These are phyloP conservation scores for Perdita meconis DNA, from an alignment of 2,888 invertebrate species.

Conservation along the genomic window DNA sequence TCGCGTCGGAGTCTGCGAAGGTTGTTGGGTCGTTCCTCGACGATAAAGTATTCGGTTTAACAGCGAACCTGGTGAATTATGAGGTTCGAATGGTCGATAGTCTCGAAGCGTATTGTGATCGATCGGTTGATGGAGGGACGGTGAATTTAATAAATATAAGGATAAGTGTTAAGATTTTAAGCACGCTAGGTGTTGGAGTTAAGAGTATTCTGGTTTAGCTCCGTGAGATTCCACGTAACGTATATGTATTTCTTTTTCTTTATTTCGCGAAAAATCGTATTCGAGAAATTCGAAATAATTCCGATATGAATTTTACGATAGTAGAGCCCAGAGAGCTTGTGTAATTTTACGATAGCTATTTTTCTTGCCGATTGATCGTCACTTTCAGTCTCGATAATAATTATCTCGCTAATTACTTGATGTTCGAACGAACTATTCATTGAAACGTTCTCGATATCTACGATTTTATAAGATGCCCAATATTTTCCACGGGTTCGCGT, in stretches of 20 bases:
- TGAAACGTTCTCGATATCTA: not conserved
- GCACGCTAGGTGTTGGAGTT: not conserved
- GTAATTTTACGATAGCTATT: not conserved
- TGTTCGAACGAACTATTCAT: not conserved
- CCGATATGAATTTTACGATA: not conserved
- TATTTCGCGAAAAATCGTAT: not conserved
- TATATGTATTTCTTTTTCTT: no score
- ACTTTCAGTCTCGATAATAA: not conserved
- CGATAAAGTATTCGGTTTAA: not conserved
- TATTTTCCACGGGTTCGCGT: constrained; percentile 19
- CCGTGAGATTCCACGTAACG: not conserved
- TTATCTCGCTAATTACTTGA: not conserved
- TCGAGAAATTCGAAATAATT: not conserved
- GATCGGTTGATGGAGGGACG: constrained; percentile 9
- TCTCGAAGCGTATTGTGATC: not conserved
- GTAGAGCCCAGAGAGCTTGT: no score
- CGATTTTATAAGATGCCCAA: not conserved
- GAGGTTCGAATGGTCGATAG: constrained; percentile 9
- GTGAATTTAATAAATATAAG: not conserved
- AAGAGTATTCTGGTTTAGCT: not conserved
- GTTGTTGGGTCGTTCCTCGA: not conserved
- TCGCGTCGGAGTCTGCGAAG: not conserved
- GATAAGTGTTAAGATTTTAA: not conserved
- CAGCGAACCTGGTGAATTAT: not conserved
- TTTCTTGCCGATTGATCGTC: not conserved